A percentile compares a stretch with the other conserved stretches of the same genome.
These are phyloP conservation scores for Paracyclopina nana DNA, from an alignment of 1,140 invertebrate species.

Conservation along the genomic window DNA sequence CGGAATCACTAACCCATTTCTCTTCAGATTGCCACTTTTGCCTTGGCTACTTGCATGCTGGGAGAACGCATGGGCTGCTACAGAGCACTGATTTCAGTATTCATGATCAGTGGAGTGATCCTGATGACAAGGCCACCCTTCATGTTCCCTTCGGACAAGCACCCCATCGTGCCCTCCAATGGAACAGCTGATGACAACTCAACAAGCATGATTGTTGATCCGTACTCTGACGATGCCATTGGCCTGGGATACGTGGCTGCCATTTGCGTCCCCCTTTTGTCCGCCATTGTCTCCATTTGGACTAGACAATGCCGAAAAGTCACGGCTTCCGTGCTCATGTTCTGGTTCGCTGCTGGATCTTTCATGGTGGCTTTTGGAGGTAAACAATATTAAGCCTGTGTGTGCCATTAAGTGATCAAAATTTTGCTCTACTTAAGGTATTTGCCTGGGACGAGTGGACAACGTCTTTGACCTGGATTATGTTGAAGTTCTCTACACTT, in stretches of 20 bases:
- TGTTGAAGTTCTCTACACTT: neutral
- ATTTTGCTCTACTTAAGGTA: neutral
- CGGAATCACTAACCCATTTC: too few relatives aligned
- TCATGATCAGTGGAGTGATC: conserved; percentile 7
- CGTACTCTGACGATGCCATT: neutral
- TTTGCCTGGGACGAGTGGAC: neutral
- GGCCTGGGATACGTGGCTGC: neutral
- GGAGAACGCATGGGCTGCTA: conserved; percentile 5
- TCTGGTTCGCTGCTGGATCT: conserved; percentile 6
- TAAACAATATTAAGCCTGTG: neutral
- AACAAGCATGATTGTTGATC: neutral
- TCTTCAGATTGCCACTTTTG: conserved; percentile 4
- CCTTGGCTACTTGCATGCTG: conserved; percentile 4
- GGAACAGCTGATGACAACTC: neutral
- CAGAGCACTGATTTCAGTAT: neutral
- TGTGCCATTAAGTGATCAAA: too few relatives aligned
- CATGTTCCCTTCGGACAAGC: neutral
- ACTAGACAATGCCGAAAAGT: neutral
- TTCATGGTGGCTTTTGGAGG: neutral
- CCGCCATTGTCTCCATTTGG: neutral
- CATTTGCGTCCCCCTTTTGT: neutral
- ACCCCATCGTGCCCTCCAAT: neutral
- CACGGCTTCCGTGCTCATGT: neutral
- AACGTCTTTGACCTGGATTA: neutral
- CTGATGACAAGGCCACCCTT: neutral